Base-by-base conservation (phyloP, 1,140 invertebrate genomes). In the Antheraea pernyi region DNA sequence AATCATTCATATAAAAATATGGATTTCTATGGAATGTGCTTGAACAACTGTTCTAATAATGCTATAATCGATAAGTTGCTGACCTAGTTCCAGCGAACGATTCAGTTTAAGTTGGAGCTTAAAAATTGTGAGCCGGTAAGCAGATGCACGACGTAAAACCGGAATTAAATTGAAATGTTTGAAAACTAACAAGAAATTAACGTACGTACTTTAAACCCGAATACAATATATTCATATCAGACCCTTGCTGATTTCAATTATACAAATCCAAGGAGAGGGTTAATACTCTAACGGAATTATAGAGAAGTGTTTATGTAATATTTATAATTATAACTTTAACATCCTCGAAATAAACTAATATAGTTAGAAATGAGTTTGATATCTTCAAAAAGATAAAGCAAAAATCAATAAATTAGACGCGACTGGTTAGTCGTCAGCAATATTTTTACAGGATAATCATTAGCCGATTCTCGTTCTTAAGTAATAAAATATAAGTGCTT, bases 181-280 rank as follows among this genome's bases (percentile, higher is more conserved):
- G 46, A 53, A 53, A 53, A 53, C 46, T 53, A 53, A 53, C 46
- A 13, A 53, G 46, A 53, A 53, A 53, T 53, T 53, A n/a, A 53
- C 46, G 39, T 11, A 42, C 39, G 16, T 53, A 6, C 46, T 11
- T 53, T 16, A 53, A 53, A 10, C 16, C 46, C 46, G 16, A 16
- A 53, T 42, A 42, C 11, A 42, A 42, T 16, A 53, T 53, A 53
- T 53, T 53, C 46, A 16, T 13, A 53, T 53, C 16, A 53, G 46
- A 53, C 46, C 46, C 46, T 53, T 16, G 16, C 46, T 16, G 46
- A 16, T 16, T 53, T 53, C 10, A 13, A 53, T 53, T 53, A 53
- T 53, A 53, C 16, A 6, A 53, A 53, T 53, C 46, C 46, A 16
- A 13, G 46, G 10, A 53, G 46, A 13, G 46, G 16, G 5, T 11